Percentiles rank a stretch among this genome's conserved stretches.
phyloP scores from a whole-genome alignment of 2,888 invertebrate species.

The Mythimna albipuncta region DNA sequence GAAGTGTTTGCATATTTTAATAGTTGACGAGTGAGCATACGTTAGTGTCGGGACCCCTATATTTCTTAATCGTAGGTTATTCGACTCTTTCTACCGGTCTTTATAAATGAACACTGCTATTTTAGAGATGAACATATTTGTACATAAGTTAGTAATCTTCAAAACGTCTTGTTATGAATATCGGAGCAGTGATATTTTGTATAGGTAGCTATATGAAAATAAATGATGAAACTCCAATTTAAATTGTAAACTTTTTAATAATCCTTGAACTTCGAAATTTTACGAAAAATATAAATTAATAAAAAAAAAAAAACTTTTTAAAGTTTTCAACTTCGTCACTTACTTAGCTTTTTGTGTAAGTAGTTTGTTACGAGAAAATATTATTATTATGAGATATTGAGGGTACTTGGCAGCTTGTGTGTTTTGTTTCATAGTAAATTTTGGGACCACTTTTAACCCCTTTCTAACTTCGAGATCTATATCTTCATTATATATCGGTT shows the following conservation, averaged over 20 bases:
- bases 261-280: slow-evolving; percentile 76
- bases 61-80: slow-evolving; percentile 69
- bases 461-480: slow-evolving; percentile 74
- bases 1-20: slow-evolving; percentile 64
- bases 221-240: slow-evolving; percentile 71
- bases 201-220: slow-evolving; percentile 80
- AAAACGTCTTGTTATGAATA: slow-evolving; percentile 81
- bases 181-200: slow-evolving; percentile 88
- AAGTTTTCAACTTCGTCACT: slow-evolving; percentile 73
- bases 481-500: slow-evolving; percentile 61
- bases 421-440: slow-evolving; percentile 89
- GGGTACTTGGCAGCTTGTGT: slow-evolving; percentile 78
- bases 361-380: slow-evolving; percentile 76
- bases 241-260: slow-evolving; percentile 75
- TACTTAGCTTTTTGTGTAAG: slow-evolving; percentile 84
- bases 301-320: slow-evolving; percentile 59
- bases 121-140: slow-evolving; percentile 81
- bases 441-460: slow-evolving; percentile 87
- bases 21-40: slow-evolving; percentile 72
- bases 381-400: slow-evolving; percentile 69
- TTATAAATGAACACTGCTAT: slow-evolving; percentile 78
- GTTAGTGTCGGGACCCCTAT: slow-evolving; percentile 72
- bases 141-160: slow-evolving; percentile 81
- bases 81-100: slow-evolving; percentile 68
- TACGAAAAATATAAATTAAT: slow-evolving; percentile 57